Evolutionary conservation across 2,113 vertebrate species (phyloP), one percentile per base, ranked within the genome.

Genomic region (Lepus europaeus): DNA sequence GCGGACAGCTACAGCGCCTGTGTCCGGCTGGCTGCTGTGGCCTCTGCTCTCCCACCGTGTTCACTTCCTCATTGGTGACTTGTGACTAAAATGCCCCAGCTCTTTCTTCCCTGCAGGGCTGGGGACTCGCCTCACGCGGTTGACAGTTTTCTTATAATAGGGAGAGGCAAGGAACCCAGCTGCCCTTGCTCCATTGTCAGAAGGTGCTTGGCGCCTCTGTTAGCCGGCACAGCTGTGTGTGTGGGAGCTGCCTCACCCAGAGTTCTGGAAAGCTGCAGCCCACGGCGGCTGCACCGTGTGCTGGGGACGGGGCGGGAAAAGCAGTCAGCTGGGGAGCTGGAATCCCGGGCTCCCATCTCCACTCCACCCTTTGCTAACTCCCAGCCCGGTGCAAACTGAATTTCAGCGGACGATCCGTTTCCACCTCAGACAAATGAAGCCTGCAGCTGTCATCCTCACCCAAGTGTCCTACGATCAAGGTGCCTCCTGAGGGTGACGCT

Each of bases 151-250:
- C 79, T 95, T 11, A 0, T 49, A 63, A 80, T 8, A 33, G 81
- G 56, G 10, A 0, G 0, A 80, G 20, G 76, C 69, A 56, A 79
- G 13, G 85, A n/a, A 33, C 61, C 80, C 61, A 79, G 78, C 85
- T 89, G 90, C 68, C 72, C 72, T 56, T n/a, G 69, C 91, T 33
- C 45, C 3, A 4, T 59, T 73, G 91, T 53, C 73, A 61, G 64
- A 84, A 79, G 76, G 14, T 14, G 51, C 16, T 17, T 31, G 56
- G 20, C n/a, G 9, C 31, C 22, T 66, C 11, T 1, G 0, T 14
- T 59, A 33, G 56, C 63, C 51, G 85, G 29, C 31, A 0, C 2
- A 36, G 29, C 82, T 70, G 9, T 45, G 12, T 66, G 66, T 31
- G 1, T 23, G 17, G n/a, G 49, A 11, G 22, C 63, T 86, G 17